Evolutionary conservation across 1,140 invertebrate species (phyloP).

Genomic region (Notospermus geniculatus): DNA sequence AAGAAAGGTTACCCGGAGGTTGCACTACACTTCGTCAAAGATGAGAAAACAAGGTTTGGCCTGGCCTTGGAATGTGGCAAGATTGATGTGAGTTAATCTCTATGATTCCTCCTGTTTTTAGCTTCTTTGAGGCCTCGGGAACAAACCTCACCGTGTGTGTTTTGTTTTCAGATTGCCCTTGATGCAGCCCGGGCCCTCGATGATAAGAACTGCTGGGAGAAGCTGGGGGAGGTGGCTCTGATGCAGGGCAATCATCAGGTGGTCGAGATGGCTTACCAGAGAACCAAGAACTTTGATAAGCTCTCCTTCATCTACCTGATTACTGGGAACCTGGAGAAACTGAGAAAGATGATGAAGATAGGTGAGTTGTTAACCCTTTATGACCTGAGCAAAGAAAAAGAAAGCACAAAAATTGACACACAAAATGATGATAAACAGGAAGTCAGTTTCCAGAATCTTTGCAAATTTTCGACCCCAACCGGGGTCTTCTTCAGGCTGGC

Average conservation of each 20-base stretch:
- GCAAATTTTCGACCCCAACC: neutral
- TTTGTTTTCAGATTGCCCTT: conserved; percentile 59
- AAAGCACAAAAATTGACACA: no score
- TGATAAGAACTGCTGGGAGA: conserved; percentile 93
- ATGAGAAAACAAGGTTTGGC: conserved; percentile 95
- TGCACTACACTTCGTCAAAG: conserved; percentile 99
- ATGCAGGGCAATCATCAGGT: conserved; percentile 92
- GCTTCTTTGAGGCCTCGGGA: no score
- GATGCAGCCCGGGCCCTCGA: conserved; percentile 94
- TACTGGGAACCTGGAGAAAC: conserved; percentile 96
- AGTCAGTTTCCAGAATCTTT: neutral
- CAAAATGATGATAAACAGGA: no score
- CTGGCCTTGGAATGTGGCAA: conserved; percentile 97
- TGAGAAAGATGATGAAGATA: conserved; percentile 99
- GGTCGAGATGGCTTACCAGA: conserved; percentile 99
- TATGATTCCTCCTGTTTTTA: no score
- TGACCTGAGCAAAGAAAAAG: no score
- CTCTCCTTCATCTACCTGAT: conserved; percentile 97
- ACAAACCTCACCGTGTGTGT: no score
- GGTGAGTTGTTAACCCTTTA: conserved; percentile 43
- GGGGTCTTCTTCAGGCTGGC: no score
- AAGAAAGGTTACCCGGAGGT: conserved; percentile 99
- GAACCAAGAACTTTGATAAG: conserved; percentile 99
- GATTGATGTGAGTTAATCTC: conserved; percentile 77
- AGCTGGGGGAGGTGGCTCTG: conserved; percentile 90